Base-by-base conservation (phyloP, 2,113 vertebrate genomes). In the Phodopus roborovskii region DNA sequence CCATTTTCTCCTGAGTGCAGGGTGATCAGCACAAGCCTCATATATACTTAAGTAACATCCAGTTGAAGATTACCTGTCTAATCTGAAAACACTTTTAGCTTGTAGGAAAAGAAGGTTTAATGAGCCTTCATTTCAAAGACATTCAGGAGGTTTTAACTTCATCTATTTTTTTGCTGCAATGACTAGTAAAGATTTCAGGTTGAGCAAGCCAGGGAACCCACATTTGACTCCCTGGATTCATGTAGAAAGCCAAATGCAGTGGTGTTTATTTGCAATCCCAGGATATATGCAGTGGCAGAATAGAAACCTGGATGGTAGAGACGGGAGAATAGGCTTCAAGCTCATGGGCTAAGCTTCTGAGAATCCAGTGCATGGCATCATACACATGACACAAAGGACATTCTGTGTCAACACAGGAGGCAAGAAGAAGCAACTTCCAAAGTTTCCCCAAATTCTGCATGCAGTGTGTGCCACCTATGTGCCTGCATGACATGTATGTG, bases 161-260 rank as follows among this genome's bases (percentile, higher is more conserved):
- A 45, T 81, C 13, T 75, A 36, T 89, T 93, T 4, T 4, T 17
- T 88, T 74, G 19, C 60, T 68, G 19, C 13, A 83, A 45, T 91
- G 39, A 93, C 56, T n/a, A 26, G 42, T n/a, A 78, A 95, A 56
- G 91, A 90, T 50, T 71, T 88, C 7, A 89, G 48, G 45, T 60
- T 36, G 24, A 82, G 12, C 79, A 82, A 60, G 36, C 56, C n/a
- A 26, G 4, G 13, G 4, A 42, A 26, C 26, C 24, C 22, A 48
- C 15, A 24, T 7, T 77, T 26, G 36, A 58, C 60, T 11, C 12
- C 42, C 56, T 3, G 7, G 13, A 60, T 60, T 16, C 12, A 39
- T 42, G 22, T 39, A 39, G n/a, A n/a, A 39, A 39, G 74, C 6
- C 22, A 60, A 8, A 42, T 62, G 6, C n/a, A 10, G 33, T 17